A percentile compares a stretch with the other conserved stretches of the same genome.
Conservation (phyloP, 2,888 invertebrate genomes). For the Lottia gigantea region DNA sequence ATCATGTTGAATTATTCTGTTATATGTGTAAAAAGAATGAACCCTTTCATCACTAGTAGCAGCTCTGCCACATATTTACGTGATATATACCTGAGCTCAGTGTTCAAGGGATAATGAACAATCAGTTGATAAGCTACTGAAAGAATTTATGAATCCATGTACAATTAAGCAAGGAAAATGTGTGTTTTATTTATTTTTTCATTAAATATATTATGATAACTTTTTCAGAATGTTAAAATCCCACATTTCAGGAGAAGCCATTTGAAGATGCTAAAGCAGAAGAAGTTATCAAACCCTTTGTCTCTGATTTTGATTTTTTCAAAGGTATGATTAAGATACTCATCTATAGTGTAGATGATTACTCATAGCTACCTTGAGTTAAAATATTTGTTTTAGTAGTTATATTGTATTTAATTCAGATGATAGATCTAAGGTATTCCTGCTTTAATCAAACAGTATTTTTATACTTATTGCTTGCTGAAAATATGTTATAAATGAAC, state of each 20-base stretch:
- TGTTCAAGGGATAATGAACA: neutral
- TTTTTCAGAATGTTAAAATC: neutral
- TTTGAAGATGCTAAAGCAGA: slow-evolving; percentile 24
- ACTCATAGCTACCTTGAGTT: no score
- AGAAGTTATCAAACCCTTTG: slow-evolving; percentile 13
- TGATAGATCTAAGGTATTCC: neutral
- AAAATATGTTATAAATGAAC: no score
- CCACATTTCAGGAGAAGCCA: slow-evolving; percentile 24
- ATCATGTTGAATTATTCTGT: no score
- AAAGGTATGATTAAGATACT: slow-evolving; percentile 29
- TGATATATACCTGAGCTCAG: no score
- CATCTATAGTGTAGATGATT: no score
- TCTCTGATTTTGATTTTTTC: slow-evolving; percentile 37
- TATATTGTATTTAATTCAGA: neutral
- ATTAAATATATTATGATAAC: neutral
- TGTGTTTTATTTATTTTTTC: no score
- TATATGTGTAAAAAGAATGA: no score
- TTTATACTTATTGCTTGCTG: neutral
- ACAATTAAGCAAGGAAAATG: no score
- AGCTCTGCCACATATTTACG: no score
- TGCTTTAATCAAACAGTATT: neutral
- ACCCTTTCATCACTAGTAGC: no score
- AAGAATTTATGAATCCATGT: no score
- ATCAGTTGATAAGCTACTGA: no score
- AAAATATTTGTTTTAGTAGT: neutral